Evolutionary conservation across 2,113 vertebrate species (phyloP).

Genomic region (Brachypteracias leptosomus): DNA sequence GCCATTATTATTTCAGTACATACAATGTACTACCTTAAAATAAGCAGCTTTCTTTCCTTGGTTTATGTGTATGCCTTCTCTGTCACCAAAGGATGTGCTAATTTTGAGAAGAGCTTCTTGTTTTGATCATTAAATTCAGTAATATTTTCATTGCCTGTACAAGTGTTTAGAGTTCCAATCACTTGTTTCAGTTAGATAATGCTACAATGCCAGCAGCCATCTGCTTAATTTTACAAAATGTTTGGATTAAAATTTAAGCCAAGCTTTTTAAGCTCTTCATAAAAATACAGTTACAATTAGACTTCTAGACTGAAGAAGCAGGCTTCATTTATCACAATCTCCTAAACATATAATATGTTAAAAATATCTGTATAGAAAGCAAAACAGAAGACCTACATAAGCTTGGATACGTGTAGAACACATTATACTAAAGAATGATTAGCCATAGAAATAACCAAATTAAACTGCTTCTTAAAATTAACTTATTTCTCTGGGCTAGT

Average conservation of each 20-base stretch:
- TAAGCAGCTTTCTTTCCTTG: not conserved
- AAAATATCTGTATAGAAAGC: not conserved
- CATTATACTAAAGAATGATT: not conserved
- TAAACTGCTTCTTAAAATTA: not conserved
- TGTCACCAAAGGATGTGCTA: not conserved
- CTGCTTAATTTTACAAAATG: conserved; percentile 60
- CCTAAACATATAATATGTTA: not conserved
- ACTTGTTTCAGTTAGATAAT: conserved; percentile 55
- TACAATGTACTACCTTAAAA: not conserved
- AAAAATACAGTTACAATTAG: not conserved
- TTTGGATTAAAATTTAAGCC: conserved; percentile 52
- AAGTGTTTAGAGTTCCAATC: conserved; percentile 10
- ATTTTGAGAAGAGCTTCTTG: conserved; percentile 4
- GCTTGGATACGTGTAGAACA: not conserved
- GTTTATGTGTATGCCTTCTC: not conserved
- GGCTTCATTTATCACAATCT: not conserved
- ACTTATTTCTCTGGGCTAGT: not conserved
- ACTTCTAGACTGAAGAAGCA: not conserved
- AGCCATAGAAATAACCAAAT: not conserved
- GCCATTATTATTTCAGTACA: not conserved
- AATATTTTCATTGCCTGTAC: conserved; percentile 22
- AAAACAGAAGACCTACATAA: not conserved
- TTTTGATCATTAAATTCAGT: conserved; percentile 23
- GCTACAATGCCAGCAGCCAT: conserved; percentile 50
- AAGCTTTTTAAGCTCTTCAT: conserved; percentile 39